Conservation (phyloP, 1,140 invertebrate species). For the Batillaria attramentaria region DNA sequence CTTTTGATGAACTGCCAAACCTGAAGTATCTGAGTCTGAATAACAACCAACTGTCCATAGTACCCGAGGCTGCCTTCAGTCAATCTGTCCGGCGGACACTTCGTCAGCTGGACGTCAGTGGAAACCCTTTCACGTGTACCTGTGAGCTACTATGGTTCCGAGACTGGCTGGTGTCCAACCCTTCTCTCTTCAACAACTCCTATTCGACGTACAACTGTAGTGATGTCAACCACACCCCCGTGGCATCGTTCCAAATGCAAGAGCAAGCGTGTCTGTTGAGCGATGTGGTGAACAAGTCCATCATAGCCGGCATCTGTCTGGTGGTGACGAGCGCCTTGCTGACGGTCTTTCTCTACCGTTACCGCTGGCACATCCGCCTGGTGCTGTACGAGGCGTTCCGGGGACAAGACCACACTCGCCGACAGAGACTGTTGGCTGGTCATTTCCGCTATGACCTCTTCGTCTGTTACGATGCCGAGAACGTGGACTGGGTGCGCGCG, state of each 20-base stretch:
- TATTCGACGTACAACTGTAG: conserved; percentile 9
- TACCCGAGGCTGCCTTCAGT: neutral
- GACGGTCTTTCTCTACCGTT: neutral
- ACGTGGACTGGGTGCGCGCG: neutral
- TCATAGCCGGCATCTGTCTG: neutral
- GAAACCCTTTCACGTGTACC: conserved; percentile 27
- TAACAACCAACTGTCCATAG: neutral
- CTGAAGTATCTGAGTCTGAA: neutral
- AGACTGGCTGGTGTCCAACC: conserved; percentile 17
- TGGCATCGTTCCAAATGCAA: neutral
- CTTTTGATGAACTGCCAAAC: conserved; percentile 20
- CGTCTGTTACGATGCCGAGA: neutral
- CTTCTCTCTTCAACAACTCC: conserved; percentile 2
- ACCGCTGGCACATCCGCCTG: conserved; percentile 15
- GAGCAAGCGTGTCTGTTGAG: conserved; percentile 25
- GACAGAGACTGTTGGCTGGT: neutral
- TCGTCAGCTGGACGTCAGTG: neutral
- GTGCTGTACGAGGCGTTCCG: conserved; percentile 8
- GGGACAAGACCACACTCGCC: neutral
- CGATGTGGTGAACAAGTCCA: neutral
- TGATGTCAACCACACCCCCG: neutral
- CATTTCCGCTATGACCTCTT: conserved; percentile 8
- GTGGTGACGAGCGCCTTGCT: neutral
- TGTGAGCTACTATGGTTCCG: conserved; percentile 33
- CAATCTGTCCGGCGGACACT: neutral